Evolutionary conservation across 2,113 vertebrate genomes (phyloP), one percentile per base, ranked within the genome.

Genomic region (rabbit (Oryctolagus cuniculus)): DNA sequence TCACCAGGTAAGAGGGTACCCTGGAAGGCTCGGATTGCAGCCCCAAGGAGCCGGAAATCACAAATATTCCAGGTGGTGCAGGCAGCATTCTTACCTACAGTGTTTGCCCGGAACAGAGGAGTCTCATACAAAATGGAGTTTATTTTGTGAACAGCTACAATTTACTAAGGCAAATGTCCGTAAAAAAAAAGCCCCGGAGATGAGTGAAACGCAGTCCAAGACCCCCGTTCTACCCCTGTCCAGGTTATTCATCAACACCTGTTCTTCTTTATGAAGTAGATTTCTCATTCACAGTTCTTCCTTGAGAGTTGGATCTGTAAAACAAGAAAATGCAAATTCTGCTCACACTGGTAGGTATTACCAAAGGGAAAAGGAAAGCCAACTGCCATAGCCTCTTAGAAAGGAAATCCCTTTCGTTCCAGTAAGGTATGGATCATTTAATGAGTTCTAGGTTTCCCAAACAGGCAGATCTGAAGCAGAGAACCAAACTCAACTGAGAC

Each of bases 241-340:
- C 91, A 49, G 11, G n/a, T 69, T 84, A 34, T 25, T 84, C 12
- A 77, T n/a, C 70, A 86, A 86, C 51, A 51, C 64, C 15, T 36
- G 11, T 22, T 75, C 67, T 95, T 73, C 73, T 83, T 31, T 55
- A 31, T 9, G 87, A 78, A n/a, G 19, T 27, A 63, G 55, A 58
- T 25, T 38, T 89, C 21, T 24, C 13, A 8, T 17, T 79, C n/a
- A 44, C 17, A 64, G 70, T 88, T 67, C 64, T 67, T 69, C 64
- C 83, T 64, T 69, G 64, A 79, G 19, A 78, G 69, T 27, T 79
- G 79, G 34, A 72, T 89, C 92, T 94, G 67, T 58, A 25, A 93
- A 74, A 89, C 16, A 81, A 64, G 25, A 61, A 77, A 74, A 74
- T 49, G 6, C 27, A 90, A 64, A 84, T 29, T 36, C 36, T 82